Evolutionary conservation across 1,140 invertebrate species (phyloP).

Genomic region (Drosophila repletoides): DNA sequence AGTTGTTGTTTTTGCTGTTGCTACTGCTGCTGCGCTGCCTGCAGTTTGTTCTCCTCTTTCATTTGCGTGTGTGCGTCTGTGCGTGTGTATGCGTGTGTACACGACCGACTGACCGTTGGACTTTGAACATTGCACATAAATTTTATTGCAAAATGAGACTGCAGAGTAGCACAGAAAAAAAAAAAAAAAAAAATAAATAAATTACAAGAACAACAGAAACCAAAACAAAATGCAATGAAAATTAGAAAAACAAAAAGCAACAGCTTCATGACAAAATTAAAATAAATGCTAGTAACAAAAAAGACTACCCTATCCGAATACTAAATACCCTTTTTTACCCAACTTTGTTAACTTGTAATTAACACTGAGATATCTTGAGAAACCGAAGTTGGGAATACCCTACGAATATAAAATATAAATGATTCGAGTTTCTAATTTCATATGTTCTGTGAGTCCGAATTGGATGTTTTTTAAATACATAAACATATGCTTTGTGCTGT

Average conservation of each 20-base stretch:
- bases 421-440: too few species aligned
- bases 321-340: too few species aligned
- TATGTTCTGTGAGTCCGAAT: too few species aligned
- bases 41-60: slow-evolving; percentile 33
- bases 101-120: slow-evolving; percentile 73
- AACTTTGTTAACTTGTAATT: too few species aligned
- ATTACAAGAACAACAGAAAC: slow-evolving; percentile 27
- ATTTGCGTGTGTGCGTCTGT: slow-evolving; percentile 22
- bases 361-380: too few species aligned
- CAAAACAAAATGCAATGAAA: slow-evolving; percentile 46
- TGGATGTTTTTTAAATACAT: too few species aligned
- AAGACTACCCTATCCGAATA: too few species aligned
- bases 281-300: slow-evolving; percentile 20
- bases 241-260: slow-evolving; percentile 37
- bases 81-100: slow-evolving; percentile 6
- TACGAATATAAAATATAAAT: too few species aligned
- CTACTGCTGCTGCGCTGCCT: slow-evolving; percentile 4
- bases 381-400: too few species aligned
- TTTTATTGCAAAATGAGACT: slow-evolving; percentile 64
- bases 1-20: slow-evolving; percentile 5
- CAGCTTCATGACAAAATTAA: slow-evolving; percentile 6
- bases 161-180: slow-evolving; percentile 35
- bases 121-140: slow-evolving; percentile 77
- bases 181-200: slow-evolving; percentile 45
- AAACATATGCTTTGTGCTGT: too few species aligned